Percentiles rank a stretch among this genome's conserved stretches.
Evolutionary conservation across 1,140 invertebrate species (phyloP).

Genomic region (Drosophila nannoptera): DNA sequence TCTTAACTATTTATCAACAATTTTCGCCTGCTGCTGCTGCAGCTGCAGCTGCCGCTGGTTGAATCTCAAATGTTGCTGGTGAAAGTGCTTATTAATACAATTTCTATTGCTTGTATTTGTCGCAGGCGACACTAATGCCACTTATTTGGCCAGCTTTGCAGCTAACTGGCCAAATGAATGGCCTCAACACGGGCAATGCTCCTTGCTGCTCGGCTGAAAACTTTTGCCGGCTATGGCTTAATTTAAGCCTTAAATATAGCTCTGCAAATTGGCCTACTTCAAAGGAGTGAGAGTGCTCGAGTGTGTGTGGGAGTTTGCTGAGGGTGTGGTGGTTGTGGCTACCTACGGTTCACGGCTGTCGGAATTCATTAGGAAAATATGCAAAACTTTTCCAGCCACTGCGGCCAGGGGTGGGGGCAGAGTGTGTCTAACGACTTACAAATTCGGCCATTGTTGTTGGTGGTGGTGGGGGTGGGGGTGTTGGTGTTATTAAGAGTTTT

Average conservation of each 20-base stretch:
- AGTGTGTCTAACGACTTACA: constrained; percentile 16
- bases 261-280: constrained; percentile 29
- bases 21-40: constrained; percentile 24
- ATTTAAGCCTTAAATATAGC: constrained; percentile 32
- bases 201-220: constrained; percentile 14
- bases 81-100: constrained; percentile 73
- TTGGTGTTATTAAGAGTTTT: constrained; percentile 15
- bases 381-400: constrained; percentile 22
- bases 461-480: constrained; percentile 4
- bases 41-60: constrained; percentile 37
- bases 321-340: neutral
- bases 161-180: neutral
- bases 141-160: constrained; percentile 25
- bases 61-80: constrained; percentile 66
- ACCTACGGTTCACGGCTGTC: constrained; percentile 35
- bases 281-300: neutral
- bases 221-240: constrained; percentile 22
- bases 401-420: constrained; percentile 5
- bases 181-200: neutral
- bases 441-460: neutral
- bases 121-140: constrained; percentile 43
- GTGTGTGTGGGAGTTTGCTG: neutral
- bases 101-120: constrained; percentile 57
- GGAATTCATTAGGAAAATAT: constrained; percentile 33
- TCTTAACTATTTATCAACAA: constrained; percentile 60